Evolutionary conservation across 2,888 invertebrate species (phyloP).

Genomic region (Balanococcus diminutus): DNA sequence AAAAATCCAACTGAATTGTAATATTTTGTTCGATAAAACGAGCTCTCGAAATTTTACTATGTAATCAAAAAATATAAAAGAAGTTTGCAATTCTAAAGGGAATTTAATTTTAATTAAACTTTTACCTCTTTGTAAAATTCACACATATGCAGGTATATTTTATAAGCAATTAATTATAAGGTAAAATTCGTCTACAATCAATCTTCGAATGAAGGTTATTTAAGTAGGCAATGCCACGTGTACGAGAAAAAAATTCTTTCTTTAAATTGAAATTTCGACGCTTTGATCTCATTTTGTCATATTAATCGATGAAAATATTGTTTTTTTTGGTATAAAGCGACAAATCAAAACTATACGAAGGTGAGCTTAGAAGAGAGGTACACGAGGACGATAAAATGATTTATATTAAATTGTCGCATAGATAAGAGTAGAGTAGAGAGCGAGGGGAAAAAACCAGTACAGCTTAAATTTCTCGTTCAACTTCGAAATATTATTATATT

Average conservation of each 20-base stretch:
- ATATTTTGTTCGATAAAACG: no score
- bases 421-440: not conserved
- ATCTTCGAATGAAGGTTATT: not conserved
- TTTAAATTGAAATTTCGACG: not conserved
- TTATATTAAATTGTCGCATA: not conserved
- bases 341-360: not conserved
- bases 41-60: not conserved
- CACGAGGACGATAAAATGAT: not conserved
- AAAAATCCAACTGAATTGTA: not conserved
- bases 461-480: not conserved
- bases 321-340: not conserved
- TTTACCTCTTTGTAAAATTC: not conserved
- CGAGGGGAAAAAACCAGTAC: not conserved
- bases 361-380: not conserved
- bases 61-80: not conserved
- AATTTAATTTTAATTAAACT: not conserved
- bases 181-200: not conserved
- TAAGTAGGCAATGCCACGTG: not conserved
- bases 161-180: not conserved
- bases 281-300: not conserved
- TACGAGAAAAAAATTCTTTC: not conserved
- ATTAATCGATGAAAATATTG: not conserved
- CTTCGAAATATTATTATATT: conserved; percentile 11
- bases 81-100: not conserved
- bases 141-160: not conserved